These are phyloP conservation scores for Stenodera caucasica DNA, from an alignment of 2,888 invertebrate genomes.

Conservation along the genomic window DNA sequence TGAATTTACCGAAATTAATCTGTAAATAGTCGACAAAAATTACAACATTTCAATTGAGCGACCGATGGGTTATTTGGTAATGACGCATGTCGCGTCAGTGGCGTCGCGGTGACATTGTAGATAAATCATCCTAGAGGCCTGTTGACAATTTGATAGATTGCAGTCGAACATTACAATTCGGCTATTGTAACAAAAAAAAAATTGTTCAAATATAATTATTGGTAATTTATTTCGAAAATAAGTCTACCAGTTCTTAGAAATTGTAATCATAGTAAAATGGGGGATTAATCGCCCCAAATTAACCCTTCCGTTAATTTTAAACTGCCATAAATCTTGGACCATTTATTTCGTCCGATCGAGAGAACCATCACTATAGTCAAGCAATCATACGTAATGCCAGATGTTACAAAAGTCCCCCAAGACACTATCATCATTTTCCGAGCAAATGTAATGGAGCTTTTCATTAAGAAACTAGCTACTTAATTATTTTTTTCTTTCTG, in stretches of 20 bases:
- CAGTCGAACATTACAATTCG: conserved; percentile 6
- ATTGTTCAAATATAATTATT: too few species aligned
- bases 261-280: conserved; percentile 43
- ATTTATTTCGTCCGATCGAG: conserved; percentile 53
- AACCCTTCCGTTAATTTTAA: conserved; percentile 56
- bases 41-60: conserved; percentile 47
- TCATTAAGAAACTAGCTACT: conserved; percentile 5
- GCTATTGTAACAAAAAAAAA: background rate
- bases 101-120: conserved; percentile 45
- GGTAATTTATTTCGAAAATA: background rate
- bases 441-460: conserved; percentile 15
- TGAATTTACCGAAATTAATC: conserved; percentile 32
- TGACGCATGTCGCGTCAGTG: conserved; percentile 50
- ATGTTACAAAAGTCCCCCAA: conserved; percentile 44
- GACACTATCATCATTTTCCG: conserved; percentile 17
- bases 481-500: background rate
- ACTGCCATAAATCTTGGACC: conserved; percentile 55
- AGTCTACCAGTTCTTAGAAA: background rate
- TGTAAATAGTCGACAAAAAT: conserved; percentile 38
- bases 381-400: conserved; percentile 50
- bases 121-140: conserved; percentile 48
- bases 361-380: conserved; percentile 28
- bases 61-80: conserved; percentile 48
- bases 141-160: conserved; percentile 47
- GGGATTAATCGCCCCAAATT: conserved; percentile 55